These are phyloP conservation scores for Dasysyrphus albostriatus DNA, from an alignment of 2,888 invertebrate genomes.

Conservation along the genomic window DNA sequence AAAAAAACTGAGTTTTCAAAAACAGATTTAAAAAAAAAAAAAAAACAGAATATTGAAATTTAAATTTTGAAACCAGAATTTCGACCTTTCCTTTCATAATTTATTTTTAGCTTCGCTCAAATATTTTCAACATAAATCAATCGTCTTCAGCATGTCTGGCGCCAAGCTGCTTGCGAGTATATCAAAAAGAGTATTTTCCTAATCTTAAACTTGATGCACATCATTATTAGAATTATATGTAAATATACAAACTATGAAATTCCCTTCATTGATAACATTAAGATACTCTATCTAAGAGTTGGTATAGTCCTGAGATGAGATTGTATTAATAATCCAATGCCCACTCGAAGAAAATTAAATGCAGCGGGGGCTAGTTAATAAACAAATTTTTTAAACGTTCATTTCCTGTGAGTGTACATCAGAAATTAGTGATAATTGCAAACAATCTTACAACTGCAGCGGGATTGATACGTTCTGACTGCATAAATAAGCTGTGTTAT, in stretches of 20 bases:
- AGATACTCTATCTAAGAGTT: neutral
- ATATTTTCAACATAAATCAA: neutral
- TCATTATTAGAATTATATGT: neutral
- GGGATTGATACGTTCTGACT: conserved; percentile 27
- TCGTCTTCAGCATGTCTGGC: neutral
- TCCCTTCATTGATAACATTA: conserved; percentile 1
- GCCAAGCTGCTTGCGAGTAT: neutral
- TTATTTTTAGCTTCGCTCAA: neutral
- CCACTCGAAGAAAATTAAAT: conserved; percentile 3
- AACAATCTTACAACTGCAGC: conserved; percentile 56
- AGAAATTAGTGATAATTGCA: conserved; percentile 75
- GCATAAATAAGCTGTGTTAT: conserved; percentile 59
- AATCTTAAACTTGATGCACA: neutral
- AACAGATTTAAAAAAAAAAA: too few species aligned
- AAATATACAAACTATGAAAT: neutral
- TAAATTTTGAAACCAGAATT: too few species aligned
- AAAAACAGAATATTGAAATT: too few species aligned
- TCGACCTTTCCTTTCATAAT: too few species aligned
- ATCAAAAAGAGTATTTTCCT: neutral
- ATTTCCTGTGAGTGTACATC: conserved; percentile 69
- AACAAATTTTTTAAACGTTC: conserved; percentile 62
- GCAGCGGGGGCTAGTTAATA: conserved; percentile 30
- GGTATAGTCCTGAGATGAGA: neutral
- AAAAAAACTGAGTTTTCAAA: too few species aligned
- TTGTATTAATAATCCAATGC: neutral